Evolutionary conservation across 1,140 invertebrate species (phyloP).

Genomic region (Hesperophylax magnus): DNA sequence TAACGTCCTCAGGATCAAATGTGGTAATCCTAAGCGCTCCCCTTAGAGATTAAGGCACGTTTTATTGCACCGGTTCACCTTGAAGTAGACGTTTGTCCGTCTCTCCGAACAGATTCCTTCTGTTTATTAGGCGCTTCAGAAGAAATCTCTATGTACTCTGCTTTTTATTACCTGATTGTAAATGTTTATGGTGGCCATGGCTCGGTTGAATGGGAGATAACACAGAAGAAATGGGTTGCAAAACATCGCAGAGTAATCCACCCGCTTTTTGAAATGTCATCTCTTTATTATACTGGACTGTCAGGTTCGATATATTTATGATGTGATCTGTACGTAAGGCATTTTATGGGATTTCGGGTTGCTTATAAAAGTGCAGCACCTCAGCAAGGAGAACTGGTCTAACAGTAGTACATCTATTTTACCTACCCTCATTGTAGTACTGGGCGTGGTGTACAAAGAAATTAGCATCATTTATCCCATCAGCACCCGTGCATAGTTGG

Average conservation of each 20-base stretch:
- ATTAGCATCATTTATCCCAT: too few relatives aligned
- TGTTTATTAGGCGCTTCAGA: slow-evolving; percentile 2
- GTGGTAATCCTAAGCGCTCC: neutral
- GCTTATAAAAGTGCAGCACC: too few relatives aligned
- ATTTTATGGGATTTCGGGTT: too few relatives aligned
- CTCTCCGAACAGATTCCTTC: neutral
- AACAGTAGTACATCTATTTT: too few relatives aligned
- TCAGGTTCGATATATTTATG: too few relatives aligned
- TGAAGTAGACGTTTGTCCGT: neutral
- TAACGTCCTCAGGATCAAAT: neutral
- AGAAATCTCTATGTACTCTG: neutral
- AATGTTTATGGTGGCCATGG: slow-evolving; percentile 12
- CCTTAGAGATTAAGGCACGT: slow-evolving; percentile 6
- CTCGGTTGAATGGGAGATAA: neutral
- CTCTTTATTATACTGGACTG: neutral
- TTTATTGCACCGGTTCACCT: slow-evolving; percentile 27
- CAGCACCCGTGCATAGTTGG: too few relatives aligned
- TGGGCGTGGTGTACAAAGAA: too few relatives aligned
- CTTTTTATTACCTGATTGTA: slow-evolving; percentile 25
- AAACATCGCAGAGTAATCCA: neutral
- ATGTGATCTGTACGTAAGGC: too few relatives aligned
- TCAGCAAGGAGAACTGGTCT: too few relatives aligned
- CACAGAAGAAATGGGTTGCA: neutral
- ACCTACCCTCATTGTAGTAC: too few relatives aligned
- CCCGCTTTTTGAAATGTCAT: neutral